Conservation (phyloP, 2,797 vertebrate genomes). For the Phylloscopus collybita region DNA sequence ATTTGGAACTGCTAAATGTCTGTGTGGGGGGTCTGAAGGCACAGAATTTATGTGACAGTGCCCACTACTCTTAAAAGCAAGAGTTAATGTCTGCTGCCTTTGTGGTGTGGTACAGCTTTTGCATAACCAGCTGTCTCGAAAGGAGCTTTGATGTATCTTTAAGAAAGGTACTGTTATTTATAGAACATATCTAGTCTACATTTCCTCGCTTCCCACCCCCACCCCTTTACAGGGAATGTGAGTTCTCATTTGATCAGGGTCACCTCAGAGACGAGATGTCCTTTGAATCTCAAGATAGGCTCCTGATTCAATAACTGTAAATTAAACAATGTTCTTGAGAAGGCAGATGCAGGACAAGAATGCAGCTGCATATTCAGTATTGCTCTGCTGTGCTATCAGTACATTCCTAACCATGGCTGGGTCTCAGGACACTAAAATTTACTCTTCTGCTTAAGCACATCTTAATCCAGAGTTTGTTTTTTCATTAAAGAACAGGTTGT, state of each 20-base stretch:
- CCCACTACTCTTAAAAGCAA: background rate
- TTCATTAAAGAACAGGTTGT: background rate
- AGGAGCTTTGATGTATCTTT: background rate
- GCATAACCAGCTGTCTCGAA: background rate
- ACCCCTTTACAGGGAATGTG: background rate
- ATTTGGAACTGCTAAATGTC: background rate
- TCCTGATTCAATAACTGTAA: background rate
- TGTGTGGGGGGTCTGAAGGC: background rate
- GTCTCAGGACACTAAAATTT: background rate
- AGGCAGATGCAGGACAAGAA: background rate
- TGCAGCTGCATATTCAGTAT: background rate
- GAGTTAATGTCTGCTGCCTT: background rate
- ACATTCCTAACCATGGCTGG: background rate
- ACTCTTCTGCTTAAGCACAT: background rate
- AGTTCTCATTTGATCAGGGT: background rate
- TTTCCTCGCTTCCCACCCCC: background rate
- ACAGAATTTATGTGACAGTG: background rate
- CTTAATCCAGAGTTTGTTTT: background rate
- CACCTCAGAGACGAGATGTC: background rate
- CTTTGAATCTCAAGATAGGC: background rate
- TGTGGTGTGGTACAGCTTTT: background rate
- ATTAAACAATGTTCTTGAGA: conserved; percentile 3
- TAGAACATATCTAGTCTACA: background rate
- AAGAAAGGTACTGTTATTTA: background rate
- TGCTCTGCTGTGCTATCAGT: background rate